A percentile compares a stretch with the other conserved stretches of the same genome.
These are phyloP conservation scores for Halictus ligatus DNA, from an alignment of 2,888 invertebrate genomes.

Conservation along the genomic window DNA sequence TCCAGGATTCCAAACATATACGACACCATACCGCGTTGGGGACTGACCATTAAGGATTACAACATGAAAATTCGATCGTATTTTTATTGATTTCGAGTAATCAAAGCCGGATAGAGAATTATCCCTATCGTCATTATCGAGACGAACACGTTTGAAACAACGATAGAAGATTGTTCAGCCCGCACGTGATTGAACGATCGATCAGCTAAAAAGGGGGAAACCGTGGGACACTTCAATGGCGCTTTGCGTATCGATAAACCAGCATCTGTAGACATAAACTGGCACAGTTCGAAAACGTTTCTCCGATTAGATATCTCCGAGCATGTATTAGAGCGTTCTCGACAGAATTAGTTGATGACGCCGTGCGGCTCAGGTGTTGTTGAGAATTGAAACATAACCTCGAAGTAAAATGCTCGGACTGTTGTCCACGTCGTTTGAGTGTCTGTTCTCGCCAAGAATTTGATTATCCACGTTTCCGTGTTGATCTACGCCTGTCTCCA, in stretches of 20 bases:
- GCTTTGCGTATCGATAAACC: slow-evolving; percentile 30
- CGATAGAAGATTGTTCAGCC: background rate
- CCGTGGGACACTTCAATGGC: slow-evolving; percentile 1
- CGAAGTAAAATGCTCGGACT: slow-evolving; percentile 67
- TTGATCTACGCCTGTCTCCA: slow-evolving; percentile 16
- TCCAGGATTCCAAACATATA: background rate
- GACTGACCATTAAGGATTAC: background rate
- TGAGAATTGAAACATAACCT: slow-evolving; percentile 76
- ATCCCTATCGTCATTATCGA: background rate
- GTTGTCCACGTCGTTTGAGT: slow-evolving; percentile 40
- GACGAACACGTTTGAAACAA: background rate
- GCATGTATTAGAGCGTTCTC: slow-evolving; percentile 19
- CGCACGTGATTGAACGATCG: background rate
- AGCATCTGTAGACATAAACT: slow-evolving; percentile 24
- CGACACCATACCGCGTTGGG: background rate
- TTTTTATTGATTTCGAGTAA: background rate
- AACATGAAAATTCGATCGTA: background rate
- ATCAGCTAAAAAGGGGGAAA: background rate
- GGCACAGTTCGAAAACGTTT: background rate
- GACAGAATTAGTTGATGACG: slow-evolving; percentile 58
- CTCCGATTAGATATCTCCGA: slow-evolving; percentile 26
- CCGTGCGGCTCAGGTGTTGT: slow-evolving; percentile 42
- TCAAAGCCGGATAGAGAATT: background rate
- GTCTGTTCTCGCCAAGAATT: slow-evolving; percentile 55
- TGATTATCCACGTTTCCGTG: slow-evolving; percentile 49